Percentiles rank a stretch among this genome's conserved stretches.
Evolutionary conservation across 2,113 vertebrate species (phyloP).

Genomic region (Xyliphius kryptos): DNA sequence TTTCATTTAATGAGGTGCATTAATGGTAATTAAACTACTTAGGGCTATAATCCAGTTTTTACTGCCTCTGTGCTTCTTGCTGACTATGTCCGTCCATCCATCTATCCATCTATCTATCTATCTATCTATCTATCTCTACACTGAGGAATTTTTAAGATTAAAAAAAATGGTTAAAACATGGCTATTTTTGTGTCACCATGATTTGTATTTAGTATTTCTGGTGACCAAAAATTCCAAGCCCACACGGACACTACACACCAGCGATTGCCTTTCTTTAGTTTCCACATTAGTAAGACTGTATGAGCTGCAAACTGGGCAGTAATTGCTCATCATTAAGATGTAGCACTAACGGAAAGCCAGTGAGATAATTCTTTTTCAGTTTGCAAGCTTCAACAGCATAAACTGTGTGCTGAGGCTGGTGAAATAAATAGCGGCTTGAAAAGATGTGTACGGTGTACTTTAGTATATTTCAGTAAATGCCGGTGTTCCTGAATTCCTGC

Average conservation of each 20-base stretch:
- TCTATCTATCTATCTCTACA: slow-evolving; percentile 6
- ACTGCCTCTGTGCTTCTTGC: slow-evolving; percentile 11
- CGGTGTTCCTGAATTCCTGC: no score
- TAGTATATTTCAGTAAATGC: no score
- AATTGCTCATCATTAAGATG: slow-evolving; percentile 22
- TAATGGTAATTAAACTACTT: slow-evolving; percentile 72
- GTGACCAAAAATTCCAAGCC: slow-evolving; percentile 19
- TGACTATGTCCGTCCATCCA: no score
- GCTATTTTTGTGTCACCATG: slow-evolving; percentile 26
- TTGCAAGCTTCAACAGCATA: slow-evolving; percentile 14
- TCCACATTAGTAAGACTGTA: slow-evolving; percentile 22
- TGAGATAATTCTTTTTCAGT: slow-evolving; percentile 12
- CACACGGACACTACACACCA: slow-evolving; percentile 7
- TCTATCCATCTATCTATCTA: no score
- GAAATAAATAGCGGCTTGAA: no score
- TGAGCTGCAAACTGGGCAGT: slow-evolving; percentile 26
- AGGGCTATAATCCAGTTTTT: slow-evolving; percentile 61
- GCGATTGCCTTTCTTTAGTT: no score
- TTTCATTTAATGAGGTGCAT: slow-evolving; percentile 73
- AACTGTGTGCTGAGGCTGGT: slow-evolving; percentile 7
- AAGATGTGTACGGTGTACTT: no score
- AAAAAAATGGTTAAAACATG: slow-evolving; percentile 13
- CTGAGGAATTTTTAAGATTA: slow-evolving; percentile 15
- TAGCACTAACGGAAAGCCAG: slow-evolving; percentile 11
- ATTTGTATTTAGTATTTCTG: slow-evolving; percentile 25